phyloP scores from a whole-genome alignment of 2,113 vertebrate species.

The Oreamnos americanus region DNA sequence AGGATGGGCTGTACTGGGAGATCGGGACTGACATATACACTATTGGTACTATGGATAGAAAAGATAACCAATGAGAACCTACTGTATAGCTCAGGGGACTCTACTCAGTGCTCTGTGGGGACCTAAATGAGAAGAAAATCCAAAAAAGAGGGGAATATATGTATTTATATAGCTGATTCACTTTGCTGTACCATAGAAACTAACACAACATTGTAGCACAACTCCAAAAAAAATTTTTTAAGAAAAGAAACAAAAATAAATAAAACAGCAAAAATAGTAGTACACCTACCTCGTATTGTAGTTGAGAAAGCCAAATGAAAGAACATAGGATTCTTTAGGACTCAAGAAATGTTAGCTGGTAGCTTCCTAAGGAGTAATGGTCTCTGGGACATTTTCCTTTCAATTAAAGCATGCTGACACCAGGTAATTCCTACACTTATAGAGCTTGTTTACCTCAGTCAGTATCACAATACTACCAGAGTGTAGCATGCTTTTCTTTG shows the following conservation, averaged over 20 bases:
- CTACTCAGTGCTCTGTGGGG: not conserved
- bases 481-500: not conserved
- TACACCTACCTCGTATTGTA: not conserved
- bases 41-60: not conserved
- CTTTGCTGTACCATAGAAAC: not conserved
- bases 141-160: not conserved
- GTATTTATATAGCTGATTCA: not conserved
- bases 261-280: not conserved
- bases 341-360: too few species aligned
- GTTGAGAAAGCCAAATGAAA: not conserved
- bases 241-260: not conserved
- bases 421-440: rapidly evolving
- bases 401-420: not conserved
- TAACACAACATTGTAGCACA: not conserved
- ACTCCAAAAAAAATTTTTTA: not conserved
- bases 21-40: not conserved
- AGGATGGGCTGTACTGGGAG: not conserved
- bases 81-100: not conserved
- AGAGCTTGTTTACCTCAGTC: not conserved
- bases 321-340: not conserved
- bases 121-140: not conserved
- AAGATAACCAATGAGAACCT: not conserved
- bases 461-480: not conserved
- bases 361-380: not conserved
- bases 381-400: not conserved